phyloP scores from a whole-genome alignment of 2,113 vertebrate species.

The Bubalus kerabau region DNA sequence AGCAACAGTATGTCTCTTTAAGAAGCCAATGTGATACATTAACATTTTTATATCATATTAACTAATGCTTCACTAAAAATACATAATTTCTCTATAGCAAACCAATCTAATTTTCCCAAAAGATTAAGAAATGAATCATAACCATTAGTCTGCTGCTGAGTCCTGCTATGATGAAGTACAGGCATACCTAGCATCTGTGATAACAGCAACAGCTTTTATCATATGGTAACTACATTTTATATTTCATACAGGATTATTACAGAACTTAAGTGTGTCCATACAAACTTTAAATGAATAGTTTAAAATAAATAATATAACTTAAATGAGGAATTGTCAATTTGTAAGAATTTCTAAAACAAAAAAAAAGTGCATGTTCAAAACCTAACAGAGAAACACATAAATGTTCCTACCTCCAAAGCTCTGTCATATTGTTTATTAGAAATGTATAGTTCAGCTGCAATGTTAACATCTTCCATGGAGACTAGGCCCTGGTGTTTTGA shows the following conservation, averaged over 20 bases:
- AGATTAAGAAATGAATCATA: neutral
- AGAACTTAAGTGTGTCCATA: conserved; percentile 11
- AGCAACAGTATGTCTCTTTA: neutral
- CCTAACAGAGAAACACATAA: neutral
- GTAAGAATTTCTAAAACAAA: neutral
- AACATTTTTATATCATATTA: neutral
- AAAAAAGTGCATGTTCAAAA: neutral
- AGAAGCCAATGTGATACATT: neutral
- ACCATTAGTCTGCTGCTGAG: neutral
- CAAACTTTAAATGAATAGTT: neutral
- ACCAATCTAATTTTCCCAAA: neutral
- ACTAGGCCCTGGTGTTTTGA: conserved; percentile 89
- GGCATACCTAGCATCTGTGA: neutral
- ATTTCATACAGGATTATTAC: neutral
- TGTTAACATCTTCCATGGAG: conserved; percentile 93
- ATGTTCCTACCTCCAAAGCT: conserved; percentile 87
- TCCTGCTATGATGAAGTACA: neutral
- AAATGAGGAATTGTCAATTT: neutral
- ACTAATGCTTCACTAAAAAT: neutral
- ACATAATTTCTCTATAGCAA: neutral
- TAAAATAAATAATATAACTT: neutral
- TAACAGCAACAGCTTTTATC: neutral
- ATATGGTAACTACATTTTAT: neutral
- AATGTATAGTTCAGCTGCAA: conserved; percentile 93
- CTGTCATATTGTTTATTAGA: conserved; percentile 90